Conservation (phyloP, 2,797 vertebrate species). For the Rhadinocentrus ornatus region DNA sequence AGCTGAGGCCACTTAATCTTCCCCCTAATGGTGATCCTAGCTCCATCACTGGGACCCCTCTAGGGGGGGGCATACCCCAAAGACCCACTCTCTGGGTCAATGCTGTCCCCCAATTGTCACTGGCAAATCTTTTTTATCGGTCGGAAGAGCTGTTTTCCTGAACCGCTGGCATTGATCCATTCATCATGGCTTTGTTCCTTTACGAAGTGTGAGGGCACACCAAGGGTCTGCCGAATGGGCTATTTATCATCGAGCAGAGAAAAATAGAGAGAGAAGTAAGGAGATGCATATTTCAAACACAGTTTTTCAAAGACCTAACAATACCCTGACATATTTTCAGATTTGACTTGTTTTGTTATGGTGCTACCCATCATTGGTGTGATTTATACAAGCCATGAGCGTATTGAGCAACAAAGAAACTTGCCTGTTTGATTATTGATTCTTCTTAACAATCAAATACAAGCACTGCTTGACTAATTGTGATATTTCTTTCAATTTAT, state of each 20-base stretch:
- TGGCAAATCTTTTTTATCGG: constrained; percentile 89
- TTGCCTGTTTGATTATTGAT: constrained; percentile 29
- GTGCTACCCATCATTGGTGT: constrained; percentile 58
- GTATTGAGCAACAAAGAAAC: constrained; percentile 14
- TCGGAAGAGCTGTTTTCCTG: constrained; percentile 85
- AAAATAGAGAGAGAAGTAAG: constrained; percentile 73
- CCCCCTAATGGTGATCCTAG: constrained; percentile 90
- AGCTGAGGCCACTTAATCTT: constrained; percentile 93
- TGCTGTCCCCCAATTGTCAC: constrained; percentile 89
- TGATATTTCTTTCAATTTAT: neutral
- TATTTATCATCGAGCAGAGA: constrained; percentile 85
- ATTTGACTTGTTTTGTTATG: constrained; percentile 54
- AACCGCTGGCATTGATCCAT: constrained; percentile 86
- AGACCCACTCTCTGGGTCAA: constrained; percentile 89
- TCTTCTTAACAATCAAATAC: constrained; percentile 13
- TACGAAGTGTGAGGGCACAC: constrained; percentile 88
- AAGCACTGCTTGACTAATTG: neutral
- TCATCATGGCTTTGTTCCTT: constrained; percentile 89
- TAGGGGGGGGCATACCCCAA: constrained; percentile 84
- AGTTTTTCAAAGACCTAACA: constrained; percentile 69
- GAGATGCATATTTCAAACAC: constrained; percentile 81
- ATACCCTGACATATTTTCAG: constrained; percentile 73
- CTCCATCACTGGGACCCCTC: constrained; percentile 86
- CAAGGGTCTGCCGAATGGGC: constrained; percentile 75
- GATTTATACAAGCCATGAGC: constrained; percentile 54